phyloP scores from a whole-genome alignment of 1,140 invertebrate species.

The Caenorhabditis tropicalis region DNA sequence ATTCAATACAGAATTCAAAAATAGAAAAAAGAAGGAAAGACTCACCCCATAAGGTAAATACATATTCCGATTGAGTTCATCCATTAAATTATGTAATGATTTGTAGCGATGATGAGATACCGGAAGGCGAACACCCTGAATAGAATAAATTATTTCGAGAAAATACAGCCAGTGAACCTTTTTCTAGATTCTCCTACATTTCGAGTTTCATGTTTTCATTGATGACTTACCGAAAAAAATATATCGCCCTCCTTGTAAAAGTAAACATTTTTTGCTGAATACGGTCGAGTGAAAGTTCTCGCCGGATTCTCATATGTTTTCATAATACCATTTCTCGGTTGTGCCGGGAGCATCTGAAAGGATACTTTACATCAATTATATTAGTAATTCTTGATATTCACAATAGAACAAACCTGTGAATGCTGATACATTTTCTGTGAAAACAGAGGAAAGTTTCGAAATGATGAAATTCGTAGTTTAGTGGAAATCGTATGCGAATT shows the following conservation, averaged over 20 bases:
- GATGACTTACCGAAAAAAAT: conserved; percentile 66
- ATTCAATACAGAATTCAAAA: too few species aligned
- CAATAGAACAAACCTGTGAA: background rate
- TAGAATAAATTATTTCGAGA: conserved; percentile 19
- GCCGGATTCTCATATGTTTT: conserved; percentile 61
- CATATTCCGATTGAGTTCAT: conserved; percentile 66
- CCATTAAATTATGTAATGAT: conserved; percentile 68
- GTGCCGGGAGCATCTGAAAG: conserved; percentile 17
- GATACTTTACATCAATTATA: background rate
- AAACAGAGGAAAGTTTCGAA: background rate
- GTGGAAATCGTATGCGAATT: background rate
- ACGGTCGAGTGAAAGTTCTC: conserved; percentile 63
- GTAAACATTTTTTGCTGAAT: conserved; percentile 70
- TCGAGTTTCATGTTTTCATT: too few species aligned
- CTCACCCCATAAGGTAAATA: conserved; percentile 67
- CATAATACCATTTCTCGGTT: conserved; percentile 60
- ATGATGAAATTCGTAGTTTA: background rate
- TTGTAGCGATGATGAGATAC: conserved; percentile 69
- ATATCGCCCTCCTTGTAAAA: conserved; percentile 71
- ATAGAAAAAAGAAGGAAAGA: background rate
- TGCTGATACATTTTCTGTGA: background rate
- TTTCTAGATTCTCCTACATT: too few species aligned
- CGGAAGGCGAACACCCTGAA: conserved; percentile 70
- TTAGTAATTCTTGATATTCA: background rate
- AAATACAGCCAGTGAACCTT: too few species aligned